Base-by-base conservation (phyloP, 2,888 invertebrate genomes). In the Agonopterix arenella region DNA sequence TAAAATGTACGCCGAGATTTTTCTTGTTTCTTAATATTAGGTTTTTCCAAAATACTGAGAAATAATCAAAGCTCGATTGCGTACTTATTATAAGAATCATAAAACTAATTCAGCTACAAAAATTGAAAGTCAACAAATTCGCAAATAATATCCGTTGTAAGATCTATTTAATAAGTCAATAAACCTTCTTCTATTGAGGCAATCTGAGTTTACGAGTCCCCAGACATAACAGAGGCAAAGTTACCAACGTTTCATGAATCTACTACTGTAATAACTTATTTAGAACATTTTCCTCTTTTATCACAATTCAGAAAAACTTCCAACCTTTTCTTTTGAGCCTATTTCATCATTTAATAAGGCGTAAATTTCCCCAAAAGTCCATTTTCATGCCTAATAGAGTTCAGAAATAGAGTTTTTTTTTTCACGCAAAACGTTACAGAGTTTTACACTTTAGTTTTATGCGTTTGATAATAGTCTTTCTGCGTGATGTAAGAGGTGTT, bases 101-200 rank as follows among this genome's bases (percentile, higher is more conserved):
- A 69, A 66, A 61, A 64, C 55, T 50, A 47, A 50, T 45, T 48
- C 66, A 28, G 5, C 28, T 28, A 28, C 28, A 28, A 28, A 28
- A 28, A 28, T 28, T 28, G 28, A 28, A 28, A 28, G 28, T 28
- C 28, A 28, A 28, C 28, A 8, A 61, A 64, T 64, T 74, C 66
- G 52, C 56, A 66, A 64, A 66, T 66, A 72, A 64, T 69, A 70
- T 70, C 70, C 66, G 72, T 77, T 70, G 66, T 73, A 74, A 80
- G 74, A 82, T 82, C 80, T 74, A 83, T 84, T 82, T 83, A 84
- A 84, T 84, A 84, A 82, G 82, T 81, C 82, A 79, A 80, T 83
- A 83, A 84, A 84, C 72, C 76, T 73, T 69, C 80, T 80, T 69
- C 80, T 80, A 83, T 81, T 77, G 80, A 71, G 68, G 75, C 82